Evolutionary conservation across 2,797 vertebrate species (phyloP).

Genomic region (Natrix natrix): DNA sequence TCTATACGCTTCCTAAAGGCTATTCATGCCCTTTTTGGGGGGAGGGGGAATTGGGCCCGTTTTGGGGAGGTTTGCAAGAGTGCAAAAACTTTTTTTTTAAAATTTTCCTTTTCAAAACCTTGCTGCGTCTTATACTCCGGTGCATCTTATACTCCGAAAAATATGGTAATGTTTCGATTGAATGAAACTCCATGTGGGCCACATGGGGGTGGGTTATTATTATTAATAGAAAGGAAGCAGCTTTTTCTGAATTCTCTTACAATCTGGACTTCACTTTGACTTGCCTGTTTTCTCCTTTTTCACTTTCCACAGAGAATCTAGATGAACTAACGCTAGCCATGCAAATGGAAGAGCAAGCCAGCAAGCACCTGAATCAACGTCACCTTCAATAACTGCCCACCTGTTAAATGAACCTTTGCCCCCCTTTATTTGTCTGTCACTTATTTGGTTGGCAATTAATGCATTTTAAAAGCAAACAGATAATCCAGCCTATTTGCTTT

Average conservation of each 20-base stretch:
- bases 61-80: too few species aligned
- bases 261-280: background rate
- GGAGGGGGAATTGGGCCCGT: too few species aligned
- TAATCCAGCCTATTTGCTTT: background rate
- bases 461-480: conserved; percentile 18
- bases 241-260: background rate
- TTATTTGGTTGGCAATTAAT: conserved; percentile 38
- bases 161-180: background rate
- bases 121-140: too few species aligned
- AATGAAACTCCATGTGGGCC: background rate
- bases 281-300: background rate
- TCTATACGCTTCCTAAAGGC: too few species aligned
- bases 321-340: conserved; percentile 70
- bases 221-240: background rate
- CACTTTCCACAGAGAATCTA: conserved; percentile 66
- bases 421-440: conserved; percentile 18
- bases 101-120: too few species aligned
- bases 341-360: conserved; percentile 77
- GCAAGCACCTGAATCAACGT: conserved; percentile 69
- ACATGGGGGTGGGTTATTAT: background rate
- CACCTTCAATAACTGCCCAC: conserved; percentile 60
- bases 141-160: too few species aligned
- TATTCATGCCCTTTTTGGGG: too few species aligned
- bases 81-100: too few species aligned
- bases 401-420: conserved; percentile 47